These are phyloP conservation scores for Fratercula arctica DNA, from an alignment of 2,797 vertebrate genomes.

Conservation along the genomic window DNA sequence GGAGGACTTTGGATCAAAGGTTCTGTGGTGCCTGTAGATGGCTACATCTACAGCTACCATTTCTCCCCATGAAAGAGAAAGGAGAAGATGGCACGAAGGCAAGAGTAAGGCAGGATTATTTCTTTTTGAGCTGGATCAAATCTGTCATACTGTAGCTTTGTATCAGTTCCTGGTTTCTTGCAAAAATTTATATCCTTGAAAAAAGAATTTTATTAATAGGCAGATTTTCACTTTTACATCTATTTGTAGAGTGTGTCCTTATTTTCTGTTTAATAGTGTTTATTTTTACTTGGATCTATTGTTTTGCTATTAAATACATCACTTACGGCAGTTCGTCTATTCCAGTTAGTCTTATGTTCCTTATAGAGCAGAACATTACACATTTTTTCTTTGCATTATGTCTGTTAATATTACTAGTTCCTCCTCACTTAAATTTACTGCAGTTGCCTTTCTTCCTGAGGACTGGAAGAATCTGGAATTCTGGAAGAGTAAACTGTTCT, in stretches of 20 bases:
- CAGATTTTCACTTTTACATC: not conserved
- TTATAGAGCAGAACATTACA: rapidly evolving
- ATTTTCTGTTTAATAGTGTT: not conserved
- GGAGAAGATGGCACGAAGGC: not conserved
- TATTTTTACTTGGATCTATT: not conserved
- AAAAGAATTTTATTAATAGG: not conserved
- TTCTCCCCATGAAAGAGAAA: not conserved
- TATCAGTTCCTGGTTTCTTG: not conserved
- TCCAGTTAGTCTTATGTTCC: not conserved
- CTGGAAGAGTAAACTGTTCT: not conserved
- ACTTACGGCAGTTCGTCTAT: not conserved
- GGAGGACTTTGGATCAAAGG: not conserved
- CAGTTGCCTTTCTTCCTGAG: not conserved
- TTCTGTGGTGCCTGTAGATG: not conserved
- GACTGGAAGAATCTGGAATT: not conserved
- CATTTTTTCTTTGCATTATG: not conserved
- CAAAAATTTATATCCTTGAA: not conserved
- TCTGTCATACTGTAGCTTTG: not conserved
- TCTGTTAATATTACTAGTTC: not conserved
- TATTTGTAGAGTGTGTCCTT: not conserved
- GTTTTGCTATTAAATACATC: not conserved
- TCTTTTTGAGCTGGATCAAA: not conserved
- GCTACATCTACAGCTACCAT: rapidly evolving
- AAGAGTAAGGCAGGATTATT: not conserved
- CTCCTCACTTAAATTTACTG: not conserved